Percentiles rank a stretch among this genome's conserved stretches.
phyloP scores from a whole-genome alignment of 2,113 vertebrate genomes.

The Colinus virginianus region DNA sequence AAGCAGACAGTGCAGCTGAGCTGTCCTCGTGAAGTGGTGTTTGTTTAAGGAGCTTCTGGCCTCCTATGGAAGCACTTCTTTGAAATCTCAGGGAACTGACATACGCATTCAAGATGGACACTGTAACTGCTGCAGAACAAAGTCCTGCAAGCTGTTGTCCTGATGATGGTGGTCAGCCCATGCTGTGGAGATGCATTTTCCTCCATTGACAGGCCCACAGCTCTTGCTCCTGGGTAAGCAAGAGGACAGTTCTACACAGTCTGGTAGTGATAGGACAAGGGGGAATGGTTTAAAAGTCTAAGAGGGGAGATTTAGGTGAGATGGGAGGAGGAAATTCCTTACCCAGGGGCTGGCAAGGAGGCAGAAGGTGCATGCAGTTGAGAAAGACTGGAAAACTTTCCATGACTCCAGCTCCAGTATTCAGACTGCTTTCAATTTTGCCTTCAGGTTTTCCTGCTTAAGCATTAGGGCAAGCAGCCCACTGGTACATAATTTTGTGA shows the following conservation, averaged over 20 bases:
- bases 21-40: not conserved
- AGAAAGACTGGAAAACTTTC: not conserved
- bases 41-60: not conserved
- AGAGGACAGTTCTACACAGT: too few relatives aligned
- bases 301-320: too few relatives aligned
- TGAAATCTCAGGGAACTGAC: not conserved
- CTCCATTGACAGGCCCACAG: not conserved
- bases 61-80: not conserved
- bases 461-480: not conserved
- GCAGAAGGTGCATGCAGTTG: not conserved
- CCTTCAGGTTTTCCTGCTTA: not conserved
- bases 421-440: slow-evolving; percentile 39
- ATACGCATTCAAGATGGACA: too few relatives aligned
- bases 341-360: not conserved
- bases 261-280: too few relatives aligned
- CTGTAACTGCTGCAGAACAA: not conserved
- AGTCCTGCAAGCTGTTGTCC: not conserved
- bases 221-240: not conserved
- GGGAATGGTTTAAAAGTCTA: too few relatives aligned
- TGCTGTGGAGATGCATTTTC: not conserved
- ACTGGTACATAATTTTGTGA: not conserved
- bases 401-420: not conserved
- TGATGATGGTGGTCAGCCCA: not conserved
- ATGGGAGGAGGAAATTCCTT: too few relatives aligned
- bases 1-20: not conserved